Percentiles rank a stretch among this genome's conserved stretches.
These are phyloP conservation scores for Eueremaeus valkanovi DNA, from an alignment of 2,888 invertebrate species.

Conservation along the genomic window DNA sequence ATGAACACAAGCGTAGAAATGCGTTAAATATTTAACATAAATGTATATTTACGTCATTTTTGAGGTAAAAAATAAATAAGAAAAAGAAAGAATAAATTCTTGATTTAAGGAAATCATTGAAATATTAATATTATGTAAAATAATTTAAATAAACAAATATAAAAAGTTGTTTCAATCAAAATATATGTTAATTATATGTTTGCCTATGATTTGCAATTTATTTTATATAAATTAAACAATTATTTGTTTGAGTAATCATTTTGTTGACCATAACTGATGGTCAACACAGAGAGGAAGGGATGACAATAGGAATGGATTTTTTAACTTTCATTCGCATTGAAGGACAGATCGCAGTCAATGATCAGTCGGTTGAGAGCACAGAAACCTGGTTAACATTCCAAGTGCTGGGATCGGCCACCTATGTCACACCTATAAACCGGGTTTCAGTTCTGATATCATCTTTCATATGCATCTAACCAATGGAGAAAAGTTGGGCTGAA, in stretches of 20 bases:
- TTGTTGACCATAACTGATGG: not conserved
- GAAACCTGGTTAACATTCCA: not conserved
- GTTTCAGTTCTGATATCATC: not conserved
- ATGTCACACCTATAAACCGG: constrained; percentile 27
- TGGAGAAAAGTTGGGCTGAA: not conserved
- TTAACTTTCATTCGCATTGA: constrained; percentile 12
- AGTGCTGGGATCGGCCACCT: not conserved
- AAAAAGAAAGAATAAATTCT: no score
- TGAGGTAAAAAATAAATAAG: no score
- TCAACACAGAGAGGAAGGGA: constrained; percentile 5
- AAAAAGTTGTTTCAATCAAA: no score
- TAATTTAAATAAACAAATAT: no score
- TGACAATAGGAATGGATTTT: constrained; percentile 11
- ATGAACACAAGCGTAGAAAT: no score
- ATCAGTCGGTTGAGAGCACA: not conserved
- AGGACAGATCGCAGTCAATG: constrained; percentile 19
- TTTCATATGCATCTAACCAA: not conserved
- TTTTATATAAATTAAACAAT: no score
- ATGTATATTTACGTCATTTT: no score
- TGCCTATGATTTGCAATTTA: no score
- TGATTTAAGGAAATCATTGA: no score
- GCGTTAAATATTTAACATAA: no score
- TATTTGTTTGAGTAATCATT: not conserved
- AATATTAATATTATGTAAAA: no score
- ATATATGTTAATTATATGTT: no score